Conservation (phyloP, 2,888 invertebrate species). For the Ellobium chinense region DNA sequence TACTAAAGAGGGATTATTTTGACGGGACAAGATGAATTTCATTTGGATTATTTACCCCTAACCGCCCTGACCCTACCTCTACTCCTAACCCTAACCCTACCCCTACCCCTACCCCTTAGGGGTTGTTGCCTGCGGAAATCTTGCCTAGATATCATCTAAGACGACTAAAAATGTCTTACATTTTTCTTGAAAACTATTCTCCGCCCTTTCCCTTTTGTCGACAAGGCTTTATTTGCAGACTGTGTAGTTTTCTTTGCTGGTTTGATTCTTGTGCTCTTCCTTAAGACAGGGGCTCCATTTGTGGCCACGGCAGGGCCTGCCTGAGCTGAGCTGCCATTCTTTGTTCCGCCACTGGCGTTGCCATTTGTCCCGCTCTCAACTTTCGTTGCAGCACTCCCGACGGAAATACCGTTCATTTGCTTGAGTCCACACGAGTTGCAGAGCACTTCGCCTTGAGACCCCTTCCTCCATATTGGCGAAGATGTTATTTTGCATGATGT, state of each 20-base stretch:
- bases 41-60: too few species aligned
- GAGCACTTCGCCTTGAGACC: constrained; percentile 85
- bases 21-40: too few species aligned
- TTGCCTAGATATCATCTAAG: too few species aligned
- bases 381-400: neutral
- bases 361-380: constrained; percentile 23
- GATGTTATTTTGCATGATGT: constrained; percentile 64
- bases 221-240: constrained; percentile 63
- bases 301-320: constrained; percentile 2
- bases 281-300: constrained; percentile 61
- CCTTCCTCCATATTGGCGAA: constrained; percentile 86
- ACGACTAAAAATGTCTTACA: too few species aligned
- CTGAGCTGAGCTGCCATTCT: constrained; percentile 54
- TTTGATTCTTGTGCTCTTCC: constrained; percentile 75
- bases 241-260: constrained; percentile 70
- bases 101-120: too few species aligned
- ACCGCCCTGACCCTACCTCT: too few species aligned
- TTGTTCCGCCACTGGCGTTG: constrained; percentile 38
- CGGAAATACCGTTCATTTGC: constrained; percentile 72
- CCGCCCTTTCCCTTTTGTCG: constrained; percentile 86
- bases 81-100: too few species aligned
- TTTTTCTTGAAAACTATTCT: constrained; percentile 86
- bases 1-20: too few species aligned
- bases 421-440: constrained; percentile 86
- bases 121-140: too few species aligned